Conservation (phyloP, 2,888 invertebrate genomes). For the Shargacucullia verbasci region DNA sequence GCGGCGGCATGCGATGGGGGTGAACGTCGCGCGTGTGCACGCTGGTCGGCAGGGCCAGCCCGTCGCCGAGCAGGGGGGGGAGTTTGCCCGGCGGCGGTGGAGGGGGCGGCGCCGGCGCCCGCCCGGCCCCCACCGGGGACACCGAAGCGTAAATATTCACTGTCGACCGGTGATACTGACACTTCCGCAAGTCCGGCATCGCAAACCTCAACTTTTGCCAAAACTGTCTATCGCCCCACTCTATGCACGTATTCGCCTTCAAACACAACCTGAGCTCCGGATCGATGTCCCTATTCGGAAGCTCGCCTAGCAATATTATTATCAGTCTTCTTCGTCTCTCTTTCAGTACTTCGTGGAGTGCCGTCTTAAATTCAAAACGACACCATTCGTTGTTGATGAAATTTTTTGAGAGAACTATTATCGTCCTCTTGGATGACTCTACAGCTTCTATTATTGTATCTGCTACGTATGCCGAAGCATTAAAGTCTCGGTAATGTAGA, state of each 20-base stretch:
- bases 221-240: slow-evolving; percentile 98
- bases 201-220: slow-evolving; percentile 98
- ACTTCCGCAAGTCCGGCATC: slow-evolving; percentile 94
- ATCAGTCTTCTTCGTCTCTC: slow-evolving; percentile 96
- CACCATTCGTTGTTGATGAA: slow-evolving; percentile 99
- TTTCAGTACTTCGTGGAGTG: slow-evolving; percentile 96
- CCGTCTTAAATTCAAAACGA: slow-evolving; percentile 97
- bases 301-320: slow-evolving; percentile 96
- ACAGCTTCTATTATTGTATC: slow-evolving; percentile 98
- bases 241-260: slow-evolving; percentile 96
- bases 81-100: slow-evolving; percentile 90
- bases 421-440: slow-evolving; percentile 96
- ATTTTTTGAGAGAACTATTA: slow-evolving; percentile 96
- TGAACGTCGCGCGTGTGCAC: slow-evolving; percentile 81
- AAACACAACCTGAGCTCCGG: slow-evolving; percentile 96
- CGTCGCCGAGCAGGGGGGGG: slow-evolving; percentile 89
- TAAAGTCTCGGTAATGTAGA: slow-evolving; percentile 97
- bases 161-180: slow-evolving; percentile 91
- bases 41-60: slow-evolving; percentile 80
- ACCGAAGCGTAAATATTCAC: slow-evolving; percentile 93
- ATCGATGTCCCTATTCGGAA: slow-evolving; percentile 96
- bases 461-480: slow-evolving; percentile 95
- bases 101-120: slow-evolving; percentile 90
- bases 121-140: slow-evolving; percentile 87
- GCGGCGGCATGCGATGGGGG: slow-evolving; percentile 89